Conservation (phyloP, 2,888 invertebrate genomes). For the Archips crataeganus region DNA sequence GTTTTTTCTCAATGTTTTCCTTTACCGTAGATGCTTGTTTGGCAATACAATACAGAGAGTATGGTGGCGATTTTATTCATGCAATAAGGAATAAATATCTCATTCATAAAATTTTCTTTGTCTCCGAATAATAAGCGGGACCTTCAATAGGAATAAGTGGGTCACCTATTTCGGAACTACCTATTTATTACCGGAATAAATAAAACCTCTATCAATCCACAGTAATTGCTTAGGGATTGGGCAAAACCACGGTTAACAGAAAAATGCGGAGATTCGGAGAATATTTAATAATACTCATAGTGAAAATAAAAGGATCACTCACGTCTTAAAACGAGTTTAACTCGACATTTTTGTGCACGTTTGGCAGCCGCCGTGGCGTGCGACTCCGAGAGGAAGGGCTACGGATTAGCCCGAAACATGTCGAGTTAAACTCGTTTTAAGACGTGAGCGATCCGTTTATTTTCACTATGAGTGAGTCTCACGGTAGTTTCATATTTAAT, state of each 20-base stretch:
- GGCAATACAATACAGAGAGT: not conserved
- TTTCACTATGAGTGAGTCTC: too few relatives aligned
- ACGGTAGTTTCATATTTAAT: too few relatives aligned
- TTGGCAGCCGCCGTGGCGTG: too few relatives aligned
- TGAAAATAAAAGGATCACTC: too few relatives aligned
- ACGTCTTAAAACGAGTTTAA: too few relatives aligned
- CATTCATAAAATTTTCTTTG: slow-evolving; percentile 11
- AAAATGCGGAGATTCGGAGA: not conserved
- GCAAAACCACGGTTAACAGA: not conserved
- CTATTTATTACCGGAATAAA: slow-evolving; percentile 30
- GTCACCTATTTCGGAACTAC: slow-evolving; percentile 28
- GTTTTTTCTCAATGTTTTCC: too few relatives aligned
- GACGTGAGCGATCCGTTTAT: too few relatives aligned
- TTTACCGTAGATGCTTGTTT: too few relatives aligned
- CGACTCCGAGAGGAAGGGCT: too few relatives aligned
- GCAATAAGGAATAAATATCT: not conserved
- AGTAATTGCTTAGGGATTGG: slow-evolving; percentile 16
- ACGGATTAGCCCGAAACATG: too few relatives aligned
- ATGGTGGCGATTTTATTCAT: not conserved
- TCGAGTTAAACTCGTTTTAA: too few relatives aligned
- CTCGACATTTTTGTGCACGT: too few relatives aligned
- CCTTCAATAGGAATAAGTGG: slow-evolving; percentile 25
- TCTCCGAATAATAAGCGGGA: slow-evolving; percentile 5
- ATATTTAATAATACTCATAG: not conserved
- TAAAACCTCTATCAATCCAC: slow-evolving; percentile 27